These are phyloP conservation scores for Mimachlamys varia DNA, from an alignment of 2,888 invertebrate species.

Conservation along the genomic window DNA sequence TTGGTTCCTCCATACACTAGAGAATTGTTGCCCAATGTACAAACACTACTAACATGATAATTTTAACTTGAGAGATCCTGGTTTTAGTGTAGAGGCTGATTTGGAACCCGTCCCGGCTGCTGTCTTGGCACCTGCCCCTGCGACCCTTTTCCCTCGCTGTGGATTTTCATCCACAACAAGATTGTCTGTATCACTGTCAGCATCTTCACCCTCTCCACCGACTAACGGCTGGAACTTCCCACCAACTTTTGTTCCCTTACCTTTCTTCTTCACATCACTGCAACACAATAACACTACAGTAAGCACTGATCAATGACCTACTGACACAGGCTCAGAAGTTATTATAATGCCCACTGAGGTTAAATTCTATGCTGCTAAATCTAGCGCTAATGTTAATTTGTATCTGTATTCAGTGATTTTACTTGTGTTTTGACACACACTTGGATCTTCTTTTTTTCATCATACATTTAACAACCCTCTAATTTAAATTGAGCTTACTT, in stretches of 20 bases:
- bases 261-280: constrained; percentile 48
- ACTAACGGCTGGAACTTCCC: constrained; percentile 68
- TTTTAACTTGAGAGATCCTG: constrained; percentile 77
- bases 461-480: no score
- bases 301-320: no score
- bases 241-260: constrained; percentile 49
- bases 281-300: background rate
- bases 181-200: constrained; percentile 83
- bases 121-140: constrained; percentile 37
- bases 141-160: constrained; percentile 53
- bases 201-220: constrained; percentile 58
- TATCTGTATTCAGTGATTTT: no score
- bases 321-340: no score
- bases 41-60: constrained; percentile 73
- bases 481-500: no score
- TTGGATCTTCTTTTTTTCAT: no score
- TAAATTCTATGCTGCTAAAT: no score
- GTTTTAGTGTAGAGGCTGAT: constrained; percentile 64
- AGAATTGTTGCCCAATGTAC: background rate
- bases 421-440: no score
- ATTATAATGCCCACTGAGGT: no score
- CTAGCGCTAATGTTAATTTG: no score
- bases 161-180: constrained; percentile 82
- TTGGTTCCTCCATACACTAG: no score
- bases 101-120: background rate